Percentiles rank a stretch among this genome's conserved stretches.
These are phyloP conservation scores for Hydrolagus affinis DNA, from an alignment of 2,113 vertebrate genomes.

Conservation along the genomic window DNA sequence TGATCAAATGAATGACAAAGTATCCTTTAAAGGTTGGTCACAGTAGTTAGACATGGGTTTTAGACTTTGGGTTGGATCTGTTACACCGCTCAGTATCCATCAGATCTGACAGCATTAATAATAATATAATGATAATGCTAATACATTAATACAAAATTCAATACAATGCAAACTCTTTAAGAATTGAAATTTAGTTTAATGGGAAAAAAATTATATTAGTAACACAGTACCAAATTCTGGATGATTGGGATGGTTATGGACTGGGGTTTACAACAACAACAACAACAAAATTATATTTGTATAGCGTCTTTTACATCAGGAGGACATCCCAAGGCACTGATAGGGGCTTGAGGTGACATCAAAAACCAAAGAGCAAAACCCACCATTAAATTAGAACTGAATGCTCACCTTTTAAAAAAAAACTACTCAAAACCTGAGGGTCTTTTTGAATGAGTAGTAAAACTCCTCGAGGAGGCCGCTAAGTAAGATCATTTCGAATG, in stretches of 20 bases:
- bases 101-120: neutral
- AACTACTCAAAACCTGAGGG: neutral
- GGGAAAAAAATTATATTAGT: neutral
- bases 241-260: neutral
- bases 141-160: neutral
- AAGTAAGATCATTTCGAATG: neutral
- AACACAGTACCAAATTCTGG: neutral
- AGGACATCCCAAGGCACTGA: too few relatives aligned
- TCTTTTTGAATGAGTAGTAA: neutral
- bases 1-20: neutral
- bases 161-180: neutral
- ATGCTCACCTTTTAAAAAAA: neutral
- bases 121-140: neutral
- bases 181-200: too few relatives aligned
- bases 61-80: neutral
- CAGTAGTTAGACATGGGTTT: neutral
- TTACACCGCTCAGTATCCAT: too few relatives aligned
- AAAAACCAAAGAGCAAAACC: too few relatives aligned
- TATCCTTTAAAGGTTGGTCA: constrained; percentile 6
- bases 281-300: too few relatives aligned
- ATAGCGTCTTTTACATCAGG: too few relatives aligned
- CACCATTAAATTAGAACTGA: neutral
- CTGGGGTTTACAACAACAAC: neutral
- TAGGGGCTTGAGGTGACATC: too few relatives aligned
- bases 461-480: neutral